Percentiles rank a stretch among this genome's conserved stretches.
phyloP scores from a whole-genome alignment of 2,113 vertebrate genomes.

The human (Homo sapiens) region DNA sequence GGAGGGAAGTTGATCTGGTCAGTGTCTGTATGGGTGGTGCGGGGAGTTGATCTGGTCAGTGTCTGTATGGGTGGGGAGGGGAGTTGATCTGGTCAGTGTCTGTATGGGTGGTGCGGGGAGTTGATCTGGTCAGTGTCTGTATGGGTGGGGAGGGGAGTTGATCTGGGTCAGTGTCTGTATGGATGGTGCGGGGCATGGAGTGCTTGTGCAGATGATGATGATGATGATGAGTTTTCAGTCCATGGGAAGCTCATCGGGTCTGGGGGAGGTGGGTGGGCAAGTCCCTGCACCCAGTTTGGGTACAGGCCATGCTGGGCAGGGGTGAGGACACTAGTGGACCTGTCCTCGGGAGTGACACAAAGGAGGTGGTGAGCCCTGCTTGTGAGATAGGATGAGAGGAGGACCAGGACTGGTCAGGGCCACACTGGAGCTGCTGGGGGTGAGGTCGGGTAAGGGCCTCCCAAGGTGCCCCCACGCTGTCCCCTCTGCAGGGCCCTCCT shows the following conservation, averaged over 20 bases:
- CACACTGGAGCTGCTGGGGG: accelerated
- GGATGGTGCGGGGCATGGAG: accelerated
- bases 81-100: no score
- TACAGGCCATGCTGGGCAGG: neutral
- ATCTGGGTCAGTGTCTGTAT: no score
- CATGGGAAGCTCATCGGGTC: neutral
- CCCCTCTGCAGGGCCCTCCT: neutral
- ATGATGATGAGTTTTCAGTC: neutral
- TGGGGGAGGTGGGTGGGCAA: neutral
- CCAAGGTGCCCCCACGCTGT: neutral
- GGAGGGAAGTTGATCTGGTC: no score
- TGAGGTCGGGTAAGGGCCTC: neutral
- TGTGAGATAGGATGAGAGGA: neutral
- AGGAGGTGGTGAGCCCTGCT: neutral
- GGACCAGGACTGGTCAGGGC: neutral
- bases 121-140: no score
- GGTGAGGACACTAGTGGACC: neutral
- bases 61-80: no score
- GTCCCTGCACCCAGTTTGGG: neutral
- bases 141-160: no score
- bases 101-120: no score
- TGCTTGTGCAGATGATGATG: neutral
- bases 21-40: no score
- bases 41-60: no score
- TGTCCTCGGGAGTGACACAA: neutral